These are phyloP conservation scores for Ceyx erithaca DNA, from an alignment of 2,797 vertebrate species.

Conservation along the genomic window DNA sequence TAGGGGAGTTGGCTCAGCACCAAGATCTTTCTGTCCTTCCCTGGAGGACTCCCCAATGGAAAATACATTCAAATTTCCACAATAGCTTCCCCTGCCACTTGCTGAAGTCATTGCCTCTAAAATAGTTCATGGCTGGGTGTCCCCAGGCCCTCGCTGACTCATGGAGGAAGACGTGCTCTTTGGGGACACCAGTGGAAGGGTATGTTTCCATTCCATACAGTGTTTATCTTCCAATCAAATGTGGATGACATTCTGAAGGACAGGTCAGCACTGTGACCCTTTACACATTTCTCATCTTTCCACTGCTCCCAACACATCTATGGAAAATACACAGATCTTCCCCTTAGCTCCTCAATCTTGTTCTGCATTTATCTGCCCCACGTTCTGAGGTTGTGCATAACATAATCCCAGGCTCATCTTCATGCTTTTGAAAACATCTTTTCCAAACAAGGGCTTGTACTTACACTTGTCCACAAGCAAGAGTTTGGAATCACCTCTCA, in stretches of 20 bases:
- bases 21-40: slow-evolving; percentile 68
- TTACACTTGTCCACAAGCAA: neutral
- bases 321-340: neutral
- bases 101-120: slow-evolving; percentile 66
- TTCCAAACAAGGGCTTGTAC: neutral
- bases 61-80: slow-evolving; percentile 71
- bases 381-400: neutral
- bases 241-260: slow-evolving; percentile 46
- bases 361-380: neutral
- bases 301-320: neutral
- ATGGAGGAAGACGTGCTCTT: slow-evolving; percentile 40
- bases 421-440: neutral
- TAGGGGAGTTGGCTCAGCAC: slow-evolving; percentile 47
- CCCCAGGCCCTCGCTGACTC: slow-evolving; percentile 61
- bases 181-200: slow-evolving; percentile 27
- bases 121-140: slow-evolving; percentile 59
- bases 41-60: slow-evolving; percentile 66
- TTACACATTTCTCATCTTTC: slow-evolving; percentile 56
- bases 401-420: neutral
- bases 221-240: slow-evolving; percentile 17
- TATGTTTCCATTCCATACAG: slow-evolving; percentile 44
- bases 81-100: slow-evolving; percentile 63
- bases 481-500: neutral
- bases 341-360: neutral
- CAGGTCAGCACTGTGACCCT: slow-evolving; percentile 42